Percentiles rank a stretch among this genome's conserved stretches.
phyloP scores from a whole-genome alignment of 2,113 vertebrate genomes.

The Oenanthe oenanthe region DNA sequence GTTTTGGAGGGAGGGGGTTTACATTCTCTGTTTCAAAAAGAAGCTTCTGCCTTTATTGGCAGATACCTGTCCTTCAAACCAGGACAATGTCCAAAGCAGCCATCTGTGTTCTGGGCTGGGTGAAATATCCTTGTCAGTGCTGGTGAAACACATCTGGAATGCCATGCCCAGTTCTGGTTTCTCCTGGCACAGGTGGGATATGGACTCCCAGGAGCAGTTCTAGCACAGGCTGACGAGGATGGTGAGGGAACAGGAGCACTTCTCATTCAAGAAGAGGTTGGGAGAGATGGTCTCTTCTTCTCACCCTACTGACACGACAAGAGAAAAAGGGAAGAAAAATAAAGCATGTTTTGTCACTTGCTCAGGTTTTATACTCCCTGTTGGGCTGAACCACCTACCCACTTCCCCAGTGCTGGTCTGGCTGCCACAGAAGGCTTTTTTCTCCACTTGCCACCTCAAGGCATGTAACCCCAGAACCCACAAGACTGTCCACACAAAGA shows the following conservation, averaged over 20 bases:
- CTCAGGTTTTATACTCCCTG: not conserved
- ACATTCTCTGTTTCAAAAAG: too few relatives aligned
- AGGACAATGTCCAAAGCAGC: not conserved
- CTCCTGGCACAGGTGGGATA: not conserved
- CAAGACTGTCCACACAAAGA: not conserved
- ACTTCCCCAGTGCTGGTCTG: not conserved
- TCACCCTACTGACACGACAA: not conserved
- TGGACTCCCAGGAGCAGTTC: not conserved
- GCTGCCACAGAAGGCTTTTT: not conserved
- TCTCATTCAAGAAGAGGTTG: not conserved
- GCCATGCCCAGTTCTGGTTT: not conserved
- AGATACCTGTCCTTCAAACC: too few relatives aligned
- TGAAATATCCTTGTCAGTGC: not conserved
- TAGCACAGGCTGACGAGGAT: not conserved
- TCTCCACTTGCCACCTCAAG: not conserved
- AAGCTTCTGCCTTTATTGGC: too few relatives aligned
- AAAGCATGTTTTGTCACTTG: not conserved
- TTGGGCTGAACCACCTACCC: not conserved
- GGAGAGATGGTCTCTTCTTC: not conserved
- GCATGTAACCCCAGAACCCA: rapidly evolving
- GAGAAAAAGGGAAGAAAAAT: not conserved
- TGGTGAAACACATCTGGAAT: not conserved
- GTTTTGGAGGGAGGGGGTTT: too few relatives aligned
- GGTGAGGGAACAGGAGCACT: not conserved
- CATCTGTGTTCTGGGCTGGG: not conserved